Percentiles rank a stretch among this genome's conserved stretches.
These are phyloP conservation scores for Drosophila dives DNA, from an alignment of 2,888 invertebrate genomes.

Conservation along the genomic window DNA sequence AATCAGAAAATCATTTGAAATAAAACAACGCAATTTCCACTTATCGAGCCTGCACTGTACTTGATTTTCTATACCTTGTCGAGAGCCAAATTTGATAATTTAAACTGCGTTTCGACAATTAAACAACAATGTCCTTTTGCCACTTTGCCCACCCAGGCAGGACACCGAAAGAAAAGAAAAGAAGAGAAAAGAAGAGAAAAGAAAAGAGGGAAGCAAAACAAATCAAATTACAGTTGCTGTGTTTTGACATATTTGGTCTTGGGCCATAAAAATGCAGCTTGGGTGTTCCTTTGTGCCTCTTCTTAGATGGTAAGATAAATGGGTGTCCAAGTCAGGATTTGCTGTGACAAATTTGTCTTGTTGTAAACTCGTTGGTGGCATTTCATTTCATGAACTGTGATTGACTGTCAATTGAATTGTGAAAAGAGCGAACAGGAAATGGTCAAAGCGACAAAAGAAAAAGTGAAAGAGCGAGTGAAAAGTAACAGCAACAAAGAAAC, in stretches of 20 bases:
- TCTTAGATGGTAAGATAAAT: constrained; percentile 5
- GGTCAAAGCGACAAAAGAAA: constrained; percentile 10
- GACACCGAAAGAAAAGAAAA: background rate
- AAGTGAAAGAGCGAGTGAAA: background rate
- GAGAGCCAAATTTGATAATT: constrained; percentile 14
- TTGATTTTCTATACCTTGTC: background rate
- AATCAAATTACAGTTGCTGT: constrained; percentile 32
- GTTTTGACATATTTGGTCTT: constrained; percentile 40
- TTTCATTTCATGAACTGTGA: constrained; percentile 1
- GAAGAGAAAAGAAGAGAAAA: too few relatives aligned
- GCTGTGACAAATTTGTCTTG: constrained; percentile 27
- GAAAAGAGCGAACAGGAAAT: constrained; percentile 31
- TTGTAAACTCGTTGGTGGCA: constrained; percentile 15
- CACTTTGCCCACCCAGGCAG: constrained; percentile 40
- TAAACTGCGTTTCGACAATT: constrained; percentile 15
- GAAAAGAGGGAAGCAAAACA: background rate
- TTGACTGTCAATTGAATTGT: constrained; percentile 7
- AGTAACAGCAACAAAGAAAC: background rate
- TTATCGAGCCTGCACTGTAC: background rate
- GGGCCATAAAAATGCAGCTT: constrained; percentile 50
- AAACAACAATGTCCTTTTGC: constrained; percentile 9
- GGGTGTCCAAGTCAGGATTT: background rate
- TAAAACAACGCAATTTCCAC: background rate
- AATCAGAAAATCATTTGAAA: background rate
- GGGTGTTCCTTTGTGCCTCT: constrained; percentile 50